Percentiles rank a stretch among this genome's conserved stretches.
These are phyloP conservation scores for Bombus superbus DNA, from an alignment of 1,140 invertebrate species.

Conservation along the genomic window DNA sequence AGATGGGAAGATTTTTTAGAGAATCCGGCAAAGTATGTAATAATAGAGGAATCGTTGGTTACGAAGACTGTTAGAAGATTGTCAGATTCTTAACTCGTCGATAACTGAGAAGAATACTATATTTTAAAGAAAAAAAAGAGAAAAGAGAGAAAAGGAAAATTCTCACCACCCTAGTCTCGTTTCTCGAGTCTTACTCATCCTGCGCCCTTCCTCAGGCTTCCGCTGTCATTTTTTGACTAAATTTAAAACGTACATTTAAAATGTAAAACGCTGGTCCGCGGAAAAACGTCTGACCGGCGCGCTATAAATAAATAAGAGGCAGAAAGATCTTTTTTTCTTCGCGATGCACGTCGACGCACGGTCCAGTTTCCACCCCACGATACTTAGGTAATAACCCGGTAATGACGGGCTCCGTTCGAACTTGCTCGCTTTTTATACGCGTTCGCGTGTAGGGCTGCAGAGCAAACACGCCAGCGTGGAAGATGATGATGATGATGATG, in stretches of 20 bases:
- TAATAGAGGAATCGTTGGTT: too few species aligned
- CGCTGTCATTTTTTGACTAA: not conserved
- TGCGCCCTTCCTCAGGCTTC: not conserved
- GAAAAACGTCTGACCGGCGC: not conserved
- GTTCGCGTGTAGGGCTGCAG: constrained; percentile 64
- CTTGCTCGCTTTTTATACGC: constrained; percentile 72
- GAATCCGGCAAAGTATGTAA: too few species aligned
- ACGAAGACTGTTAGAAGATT: too few species aligned
- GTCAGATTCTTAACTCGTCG: too few species aligned
- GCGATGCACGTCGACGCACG: constrained; percentile 38
- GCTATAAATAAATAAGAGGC: constrained; percentile 2
- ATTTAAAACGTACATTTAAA: not conserved
- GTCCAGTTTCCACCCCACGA: constrained; percentile 67
- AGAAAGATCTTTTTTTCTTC: constrained; percentile 40
- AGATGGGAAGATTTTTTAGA: too few species aligned
- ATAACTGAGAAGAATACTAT: too few species aligned
- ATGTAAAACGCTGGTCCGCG: not conserved
- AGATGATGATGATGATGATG: constrained; percentile 69
- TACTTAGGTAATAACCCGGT: constrained; percentile 79
- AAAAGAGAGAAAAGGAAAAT: not conserved
- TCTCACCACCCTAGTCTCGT: not conserved
- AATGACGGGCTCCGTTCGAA: constrained; percentile 75
- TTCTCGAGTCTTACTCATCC: not conserved
- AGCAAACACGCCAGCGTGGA: constrained; percentile 74
- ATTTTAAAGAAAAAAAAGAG: too few species aligned